A percentile compares a stretch with the other conserved stretches of the same genome.
Evolutionary conservation across 2,113 vertebrate genomes (phyloP).

Genomic region (Orthochromis malagaraziensis): DNA sequence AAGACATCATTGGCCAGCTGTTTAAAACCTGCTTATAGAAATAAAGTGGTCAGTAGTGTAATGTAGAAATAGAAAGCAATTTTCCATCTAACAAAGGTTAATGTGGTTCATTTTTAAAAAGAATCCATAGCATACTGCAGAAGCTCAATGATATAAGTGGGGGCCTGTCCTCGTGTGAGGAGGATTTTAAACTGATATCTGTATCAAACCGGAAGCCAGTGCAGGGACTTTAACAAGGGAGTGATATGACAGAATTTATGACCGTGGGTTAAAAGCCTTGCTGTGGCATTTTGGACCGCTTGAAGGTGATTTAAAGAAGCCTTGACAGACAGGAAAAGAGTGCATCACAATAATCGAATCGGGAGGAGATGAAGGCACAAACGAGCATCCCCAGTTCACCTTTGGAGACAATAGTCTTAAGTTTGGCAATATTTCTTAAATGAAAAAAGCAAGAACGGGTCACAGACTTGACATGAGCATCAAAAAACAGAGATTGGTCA

Average conservation of each 20-base stretch:
- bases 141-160: neutral
- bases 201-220: neutral
- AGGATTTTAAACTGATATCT: neutral
- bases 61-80: neutral
- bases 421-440: neutral
- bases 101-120: neutral
- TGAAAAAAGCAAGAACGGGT: neutral
- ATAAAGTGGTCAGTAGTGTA: neutral
- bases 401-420: neutral
- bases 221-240: neutral
- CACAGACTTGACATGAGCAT: neutral
- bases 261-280: neutral
- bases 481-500: neutral
- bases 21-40: neutral
- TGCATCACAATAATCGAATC: neutral
- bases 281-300: neutral
- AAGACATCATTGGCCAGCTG: neutral
- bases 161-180: accelerated
- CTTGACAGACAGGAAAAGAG: neutral
- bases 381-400: neutral
- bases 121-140: neutral
- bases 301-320: neutral
- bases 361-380: neutral
- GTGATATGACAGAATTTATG: neutral
- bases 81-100: accelerated